A percentile compares a stretch with the other conserved stretches of the same genome.
Evolutionary conservation across 2,888 invertebrate genomes (phyloP).

Genomic region (Lamellibrachia columna): DNA sequence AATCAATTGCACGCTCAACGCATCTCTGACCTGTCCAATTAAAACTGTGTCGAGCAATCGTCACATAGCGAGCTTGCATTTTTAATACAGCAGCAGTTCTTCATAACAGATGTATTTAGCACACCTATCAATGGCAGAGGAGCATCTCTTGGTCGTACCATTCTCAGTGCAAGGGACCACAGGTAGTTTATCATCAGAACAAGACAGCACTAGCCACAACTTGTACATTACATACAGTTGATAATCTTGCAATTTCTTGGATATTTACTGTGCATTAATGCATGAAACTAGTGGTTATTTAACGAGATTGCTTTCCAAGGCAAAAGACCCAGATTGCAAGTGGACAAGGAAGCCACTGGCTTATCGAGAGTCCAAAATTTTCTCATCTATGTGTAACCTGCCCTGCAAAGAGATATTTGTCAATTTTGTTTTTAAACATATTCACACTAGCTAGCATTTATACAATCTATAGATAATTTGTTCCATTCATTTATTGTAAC

Average conservation of each 20-base stretch:
- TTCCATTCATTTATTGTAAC: background rate
- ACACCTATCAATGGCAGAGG: background rate
- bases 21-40: background rate
- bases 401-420: too few species aligned
- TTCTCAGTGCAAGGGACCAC: constrained; percentile 4
- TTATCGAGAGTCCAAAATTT: too few species aligned
- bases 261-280: background rate
- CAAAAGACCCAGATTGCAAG: too few species aligned
- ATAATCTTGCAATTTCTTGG: background rate
- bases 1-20: background rate
- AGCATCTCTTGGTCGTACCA: background rate
- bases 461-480: too few species aligned
- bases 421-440: too few species aligned
- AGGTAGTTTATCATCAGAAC: background rate
- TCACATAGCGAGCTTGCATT: background rate
- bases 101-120: constrained; percentile 16
- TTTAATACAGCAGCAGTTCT: constrained; percentile 16
- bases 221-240: background rate
- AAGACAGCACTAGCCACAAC: background rate
- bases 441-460: too few species aligned
- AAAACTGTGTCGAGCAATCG: background rate
- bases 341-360: too few species aligned
- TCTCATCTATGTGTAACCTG: too few species aligned
- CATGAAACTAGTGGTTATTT: background rate
- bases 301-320: too few species aligned